These are phyloP conservation scores for Tyria jacobaeae DNA, from an alignment of 2,888 invertebrate species.

Conservation along the genomic window DNA sequence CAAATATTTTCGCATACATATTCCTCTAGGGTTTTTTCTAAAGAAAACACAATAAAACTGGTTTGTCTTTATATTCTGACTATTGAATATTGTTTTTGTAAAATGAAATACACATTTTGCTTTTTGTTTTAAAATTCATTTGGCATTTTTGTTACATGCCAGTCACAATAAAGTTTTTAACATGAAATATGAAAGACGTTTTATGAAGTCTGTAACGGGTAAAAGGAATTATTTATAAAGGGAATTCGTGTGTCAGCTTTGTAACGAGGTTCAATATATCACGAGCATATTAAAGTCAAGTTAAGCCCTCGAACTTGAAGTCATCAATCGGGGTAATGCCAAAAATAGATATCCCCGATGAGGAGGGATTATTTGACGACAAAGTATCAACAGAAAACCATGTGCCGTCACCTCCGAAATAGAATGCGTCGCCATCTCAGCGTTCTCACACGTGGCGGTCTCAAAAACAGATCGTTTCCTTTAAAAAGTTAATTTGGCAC, in stretches of 20 bases:
- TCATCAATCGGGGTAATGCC: conserved; percentile 72
- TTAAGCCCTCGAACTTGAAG: conserved; percentile 70
- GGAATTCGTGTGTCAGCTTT: conserved; percentile 64
- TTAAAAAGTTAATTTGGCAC: conserved; percentile 85
- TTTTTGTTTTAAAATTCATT: conserved; percentile 60
- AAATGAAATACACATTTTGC: conserved; percentile 67
- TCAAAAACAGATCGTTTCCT: conserved; percentile 85
- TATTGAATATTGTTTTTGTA: conserved; percentile 71
- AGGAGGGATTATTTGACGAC: conserved; percentile 82
- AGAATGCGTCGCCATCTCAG: conserved; percentile 69
- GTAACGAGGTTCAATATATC: conserved; percentile 73
- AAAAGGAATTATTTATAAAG: conserved; percentile 65
- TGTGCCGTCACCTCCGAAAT: conserved; percentile 76
- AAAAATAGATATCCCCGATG: conserved; percentile 79
- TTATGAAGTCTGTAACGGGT: conserved; percentile 36
- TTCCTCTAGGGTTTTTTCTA: conserved; percentile 66
- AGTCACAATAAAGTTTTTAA: conserved; percentile 47
- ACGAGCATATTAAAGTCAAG: conserved; percentile 76
- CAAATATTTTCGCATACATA: conserved; percentile 58
- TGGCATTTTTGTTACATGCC: conserved; percentile 50
- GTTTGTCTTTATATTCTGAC: conserved; percentile 68
- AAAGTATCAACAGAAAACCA: conserved; percentile 80
- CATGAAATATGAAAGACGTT: conserved; percentile 53
- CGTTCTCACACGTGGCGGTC: conserved; percentile 81
- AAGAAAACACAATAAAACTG: conserved; percentile 69